These are phyloP conservation scores for Pachypeltis micranthus DNA, from an alignment of 1,140 invertebrate species.

Conservation along the genomic window DNA sequence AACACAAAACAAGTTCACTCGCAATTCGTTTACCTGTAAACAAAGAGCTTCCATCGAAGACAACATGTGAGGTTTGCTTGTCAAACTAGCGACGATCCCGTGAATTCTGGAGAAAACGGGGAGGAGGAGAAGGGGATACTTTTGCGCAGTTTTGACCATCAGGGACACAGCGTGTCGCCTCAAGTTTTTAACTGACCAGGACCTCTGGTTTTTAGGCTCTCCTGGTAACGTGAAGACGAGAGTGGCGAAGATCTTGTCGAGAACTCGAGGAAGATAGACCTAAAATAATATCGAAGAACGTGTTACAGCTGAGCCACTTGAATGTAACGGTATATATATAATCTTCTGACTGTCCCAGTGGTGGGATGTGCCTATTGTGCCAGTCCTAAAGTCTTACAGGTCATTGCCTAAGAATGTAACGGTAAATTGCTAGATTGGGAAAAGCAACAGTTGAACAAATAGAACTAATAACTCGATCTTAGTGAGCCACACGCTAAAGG, in stretches of 20 bases:
- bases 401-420: too few relatives aligned
- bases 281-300: too few relatives aligned
- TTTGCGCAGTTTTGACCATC: slow-evolving; percentile 77
- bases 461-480: too few relatives aligned
- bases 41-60: slow-evolving; percentile 73
- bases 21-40: slow-evolving; percentile 38
- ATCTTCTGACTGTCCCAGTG: too few relatives aligned
- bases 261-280: slow-evolving; percentile 54
- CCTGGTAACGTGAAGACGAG: slow-evolving; percentile 57
- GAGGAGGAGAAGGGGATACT: slow-evolving; percentile 68
- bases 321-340: too few relatives aligned
- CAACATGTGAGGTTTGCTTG: slow-evolving; percentile 51
- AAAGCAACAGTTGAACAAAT: too few relatives aligned
- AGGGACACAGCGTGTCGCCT: slow-evolving; percentile 75
- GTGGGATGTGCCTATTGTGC: too few relatives aligned
- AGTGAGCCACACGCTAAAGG: too few relatives aligned
- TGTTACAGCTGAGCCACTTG: too few relatives aligned
- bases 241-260: slow-evolving; percentile 77
- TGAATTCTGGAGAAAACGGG: slow-evolving; percentile 80
- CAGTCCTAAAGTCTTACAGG: too few relatives aligned
- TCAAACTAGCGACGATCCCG: slow-evolving; percentile 53
- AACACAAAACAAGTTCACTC: background rate
- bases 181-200: slow-evolving; percentile 68
- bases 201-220: slow-evolving; percentile 48
- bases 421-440: too few relatives aligned